Percentiles rank a stretch among this genome's conserved stretches.
Conservation (phyloP, 2,113 vertebrate genomes). For the Siniperca chuatsi region DNA sequence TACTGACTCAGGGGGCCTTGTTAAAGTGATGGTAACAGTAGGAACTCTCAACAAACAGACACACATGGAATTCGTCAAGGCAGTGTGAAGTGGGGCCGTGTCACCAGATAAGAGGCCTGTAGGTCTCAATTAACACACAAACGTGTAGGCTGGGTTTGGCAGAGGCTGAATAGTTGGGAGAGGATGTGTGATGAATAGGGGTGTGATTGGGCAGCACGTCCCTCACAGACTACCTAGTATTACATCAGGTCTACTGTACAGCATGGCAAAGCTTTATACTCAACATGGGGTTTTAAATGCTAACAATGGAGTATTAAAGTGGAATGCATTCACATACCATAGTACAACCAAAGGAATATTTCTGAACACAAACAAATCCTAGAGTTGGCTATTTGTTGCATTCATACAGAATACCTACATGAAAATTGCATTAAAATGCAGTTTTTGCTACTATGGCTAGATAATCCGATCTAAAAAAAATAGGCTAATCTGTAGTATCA, state of each 20-base stretch:
- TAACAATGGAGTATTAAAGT: neutral
- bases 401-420: neutral
- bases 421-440: neutral
- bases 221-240: neutral
- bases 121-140: slow-evolving; percentile 67
- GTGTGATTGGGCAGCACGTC: neutral
- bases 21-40: slow-evolving; percentile 48
- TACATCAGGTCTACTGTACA: neutral
- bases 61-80: slow-evolving; percentile 65
- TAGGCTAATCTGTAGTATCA: neutral
- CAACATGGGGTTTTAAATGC: slow-evolving; percentile 12
- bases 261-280: neutral
- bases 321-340: neutral
- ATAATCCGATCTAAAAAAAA: neutral
- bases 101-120: slow-evolving; percentile 56
- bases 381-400: neutral
- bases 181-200: slow-evolving; percentile 7
- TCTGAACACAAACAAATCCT: neutral
- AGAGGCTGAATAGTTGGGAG: slow-evolving; percentile 17
- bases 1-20: slow-evolving; percentile 19
- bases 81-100: slow-evolving; percentile 59
- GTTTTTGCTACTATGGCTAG: neutral
- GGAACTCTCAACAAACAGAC: slow-evolving; percentile 37
- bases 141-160: slow-evolving; percentile 25
- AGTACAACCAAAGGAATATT: neutral